phyloP scores from a whole-genome alignment of 2,113 vertebrate species.

The Eulemur rufifrons region DNA sequence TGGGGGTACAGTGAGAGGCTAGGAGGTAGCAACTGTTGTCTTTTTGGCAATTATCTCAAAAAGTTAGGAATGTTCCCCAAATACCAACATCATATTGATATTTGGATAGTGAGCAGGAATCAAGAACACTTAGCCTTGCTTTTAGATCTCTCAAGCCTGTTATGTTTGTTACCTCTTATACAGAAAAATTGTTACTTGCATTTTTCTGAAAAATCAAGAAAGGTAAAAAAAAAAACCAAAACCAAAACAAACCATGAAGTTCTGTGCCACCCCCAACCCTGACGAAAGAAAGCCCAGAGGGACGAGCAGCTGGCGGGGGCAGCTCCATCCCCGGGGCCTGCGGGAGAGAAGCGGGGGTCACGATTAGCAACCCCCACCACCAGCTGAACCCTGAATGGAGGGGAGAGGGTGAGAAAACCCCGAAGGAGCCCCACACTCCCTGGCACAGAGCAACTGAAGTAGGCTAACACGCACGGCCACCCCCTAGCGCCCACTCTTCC shows the following conservation, averaged over 20 bases:
- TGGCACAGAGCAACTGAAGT: no score
- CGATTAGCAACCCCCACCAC: fast-evolving
- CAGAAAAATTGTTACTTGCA: background rate
- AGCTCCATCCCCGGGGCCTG: background rate
- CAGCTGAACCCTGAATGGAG: fast-evolving
- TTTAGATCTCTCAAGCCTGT: background rate
- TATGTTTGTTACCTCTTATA: background rate
- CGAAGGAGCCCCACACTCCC: background rate
- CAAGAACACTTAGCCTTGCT: background rate
- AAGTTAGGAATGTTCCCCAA: background rate
- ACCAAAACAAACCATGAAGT: background rate
- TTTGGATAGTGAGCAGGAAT: background rate
- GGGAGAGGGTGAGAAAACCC: fast-evolving
- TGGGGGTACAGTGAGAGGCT: fast-evolving
- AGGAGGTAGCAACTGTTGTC: background rate
- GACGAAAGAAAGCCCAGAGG: background rate
- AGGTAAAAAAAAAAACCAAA: background rate
- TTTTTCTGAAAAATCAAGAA: background rate
- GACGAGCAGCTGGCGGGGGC: background rate
- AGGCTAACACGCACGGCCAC: background rate
- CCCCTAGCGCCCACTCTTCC: background rate
- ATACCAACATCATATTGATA: background rate
- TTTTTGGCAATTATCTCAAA: background rate
- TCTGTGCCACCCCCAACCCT: background rate
- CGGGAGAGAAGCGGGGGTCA: background rate